Conservation (phyloP, 2,113 vertebrate genomes). For the Hydrochoerus hydrochaeris region DNA sequence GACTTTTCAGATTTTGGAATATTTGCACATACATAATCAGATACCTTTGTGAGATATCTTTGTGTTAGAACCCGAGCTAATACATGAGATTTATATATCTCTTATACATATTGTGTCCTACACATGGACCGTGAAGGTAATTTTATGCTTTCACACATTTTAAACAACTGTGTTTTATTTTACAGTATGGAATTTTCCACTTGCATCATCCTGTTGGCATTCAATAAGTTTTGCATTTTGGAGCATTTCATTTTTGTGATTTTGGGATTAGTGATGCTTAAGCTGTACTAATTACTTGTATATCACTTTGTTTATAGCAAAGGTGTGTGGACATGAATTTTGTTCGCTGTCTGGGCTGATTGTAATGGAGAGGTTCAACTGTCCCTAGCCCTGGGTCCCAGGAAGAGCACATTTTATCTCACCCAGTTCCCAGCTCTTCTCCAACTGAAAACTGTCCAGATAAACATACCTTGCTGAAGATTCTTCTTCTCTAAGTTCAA, state of each 20-base stretch:
- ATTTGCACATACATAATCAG: neutral
- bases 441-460: neutral
- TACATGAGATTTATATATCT: neutral
- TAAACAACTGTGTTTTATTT: neutral
- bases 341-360: neutral
- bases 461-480: too few relatives aligned
- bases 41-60: neutral
- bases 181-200: neutral
- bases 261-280: neutral
- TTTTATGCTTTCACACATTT: neutral
- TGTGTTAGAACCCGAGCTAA: too few relatives aligned
- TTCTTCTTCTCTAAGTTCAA: neutral
- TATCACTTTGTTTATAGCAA: too few relatives aligned
- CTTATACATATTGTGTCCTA: too few relatives aligned
- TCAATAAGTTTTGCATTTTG: neutral
- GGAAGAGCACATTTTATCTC: fast-evolving
- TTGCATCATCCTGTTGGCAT: neutral
- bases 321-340: neutral
- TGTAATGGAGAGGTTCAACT: neutral
- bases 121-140: neutral
- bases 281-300: neutral
- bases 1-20: neutral
- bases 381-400: neutral
- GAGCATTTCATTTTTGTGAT: neutral
- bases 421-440: neutral